Evolutionary conservation across 2,113 vertebrate genomes (phyloP).

Genomic region (Dasyprocta punctata): DNA sequence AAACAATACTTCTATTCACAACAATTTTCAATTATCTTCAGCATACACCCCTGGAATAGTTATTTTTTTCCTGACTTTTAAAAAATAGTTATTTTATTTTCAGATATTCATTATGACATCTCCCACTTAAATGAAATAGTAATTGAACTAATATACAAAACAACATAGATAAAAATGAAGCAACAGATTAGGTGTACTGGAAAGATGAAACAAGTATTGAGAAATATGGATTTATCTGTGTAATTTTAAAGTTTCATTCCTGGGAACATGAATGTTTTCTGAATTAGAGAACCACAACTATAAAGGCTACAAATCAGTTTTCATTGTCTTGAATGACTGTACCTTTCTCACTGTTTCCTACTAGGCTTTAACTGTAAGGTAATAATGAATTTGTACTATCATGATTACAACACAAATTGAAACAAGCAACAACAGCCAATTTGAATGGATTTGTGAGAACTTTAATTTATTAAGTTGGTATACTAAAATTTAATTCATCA

Average conservation of each 20-base stretch:
- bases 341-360: rapidly evolving
- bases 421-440: not conserved
- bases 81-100: not conserved
- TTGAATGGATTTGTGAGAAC: not conserved
- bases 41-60: not conserved
- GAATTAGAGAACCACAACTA: not conserved
- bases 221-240: not conserved
- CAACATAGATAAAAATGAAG: not conserved
- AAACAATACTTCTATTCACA: not conserved
- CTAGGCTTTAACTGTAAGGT: not conserved
- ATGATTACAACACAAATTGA: not conserved
- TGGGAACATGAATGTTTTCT: not conserved
- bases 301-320: not conserved
- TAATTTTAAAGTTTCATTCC: not conserved
- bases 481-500: not conserved
- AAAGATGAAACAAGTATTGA: too few relatives aligned
- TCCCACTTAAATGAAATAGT: not conserved
- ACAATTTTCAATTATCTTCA: not conserved
- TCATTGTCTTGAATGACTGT: not conserved
- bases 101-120: not conserved
- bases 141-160: not conserved
- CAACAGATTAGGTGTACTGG: too few relatives aligned
- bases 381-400: not conserved
- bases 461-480: not conserved
- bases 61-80: not conserved